Evolutionary conservation across 92 coral and sea anemone species (phyloP), one percentile per base, ranked within the genome.

Genomic region (Meandrina meandrites): DNA sequence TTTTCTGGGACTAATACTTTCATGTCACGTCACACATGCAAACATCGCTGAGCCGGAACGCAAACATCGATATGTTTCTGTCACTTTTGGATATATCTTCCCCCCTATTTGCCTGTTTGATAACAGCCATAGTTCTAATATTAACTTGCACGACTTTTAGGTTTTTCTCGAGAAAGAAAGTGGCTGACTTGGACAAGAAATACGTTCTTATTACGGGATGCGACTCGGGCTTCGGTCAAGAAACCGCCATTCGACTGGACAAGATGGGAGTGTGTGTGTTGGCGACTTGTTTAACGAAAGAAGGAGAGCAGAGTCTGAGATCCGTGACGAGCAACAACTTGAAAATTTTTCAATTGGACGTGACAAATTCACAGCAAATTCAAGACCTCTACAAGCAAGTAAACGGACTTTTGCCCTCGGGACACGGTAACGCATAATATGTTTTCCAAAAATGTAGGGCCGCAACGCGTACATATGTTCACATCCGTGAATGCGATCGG

Each of bases 131-230:
- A 54, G 51, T 42, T 54, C 42, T 74, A 2, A 56, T 73, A n/a
- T 74, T 83, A 24, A 83, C 53, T 17, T 1, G n/a, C 10, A 74
- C 36, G 27, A 56, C 36, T 19, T 73, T 73, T 47, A 84, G 87
- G 80, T 24, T 74, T 1, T 74, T 34, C n/a, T 84, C 80, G 30
- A 81, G 81, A 86, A 77, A 58, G 51, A 87, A 77, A 31, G 58
- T 88, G 32, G 60, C 66, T 24, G 91, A 83, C 67, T 88, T 88
- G 75, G 80, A 75, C 76, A 88, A 83, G 77, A 88, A 82, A 35
- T 92, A 90, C 72, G 94, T 95, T 40, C 86, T 95, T 1, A 92
- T 95, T 67, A 95, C 98, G 3, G 98, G 96, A 34, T 93, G 96
- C 85, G 98, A 94, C 75, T 80, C 94, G 8, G 98, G 98, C 9